Evolutionary conservation across 2,113 vertebrate genomes (phyloP).

Genomic region (Guaruba guarouba): DNA sequence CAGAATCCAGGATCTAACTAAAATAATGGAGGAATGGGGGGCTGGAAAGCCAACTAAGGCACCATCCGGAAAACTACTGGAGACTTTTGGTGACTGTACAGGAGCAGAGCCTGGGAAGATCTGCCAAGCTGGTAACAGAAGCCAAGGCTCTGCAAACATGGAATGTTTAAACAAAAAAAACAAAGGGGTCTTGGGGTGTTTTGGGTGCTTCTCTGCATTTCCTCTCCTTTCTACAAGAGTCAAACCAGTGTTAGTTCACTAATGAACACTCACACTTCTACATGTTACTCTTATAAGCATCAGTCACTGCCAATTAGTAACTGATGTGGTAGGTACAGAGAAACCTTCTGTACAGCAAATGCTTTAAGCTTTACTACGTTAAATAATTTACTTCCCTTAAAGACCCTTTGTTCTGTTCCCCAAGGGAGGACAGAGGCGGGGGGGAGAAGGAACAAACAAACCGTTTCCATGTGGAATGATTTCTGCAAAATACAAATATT

Average conservation of each 20-base stretch:
- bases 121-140: neutral
- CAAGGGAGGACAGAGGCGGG: neutral
- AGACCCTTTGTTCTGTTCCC: neutral
- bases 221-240: neutral
- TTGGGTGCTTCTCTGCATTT: neutral
- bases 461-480: neutral
- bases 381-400: neutral
- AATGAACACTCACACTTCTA: neutral
- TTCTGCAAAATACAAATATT: neutral
- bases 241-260: neutral
- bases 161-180: too few species aligned
- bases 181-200: neutral
- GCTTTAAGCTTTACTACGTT: neutral
- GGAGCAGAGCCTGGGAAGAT: neutral
- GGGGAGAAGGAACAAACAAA: neutral
- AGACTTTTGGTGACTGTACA: neutral
- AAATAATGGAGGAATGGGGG: neutral
- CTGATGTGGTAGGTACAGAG: rapidly evolving
- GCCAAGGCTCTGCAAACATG: rapidly evolving
- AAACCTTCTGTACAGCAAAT: neutral
- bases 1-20: neutral
- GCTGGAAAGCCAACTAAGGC: neutral
- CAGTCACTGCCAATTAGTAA: neutral
- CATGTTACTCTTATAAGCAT: rapidly evolving
- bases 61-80: neutral